phyloP scores from a whole-genome alignment of 2,797 vertebrate species.

The Coracias cyanogaster region DNA sequence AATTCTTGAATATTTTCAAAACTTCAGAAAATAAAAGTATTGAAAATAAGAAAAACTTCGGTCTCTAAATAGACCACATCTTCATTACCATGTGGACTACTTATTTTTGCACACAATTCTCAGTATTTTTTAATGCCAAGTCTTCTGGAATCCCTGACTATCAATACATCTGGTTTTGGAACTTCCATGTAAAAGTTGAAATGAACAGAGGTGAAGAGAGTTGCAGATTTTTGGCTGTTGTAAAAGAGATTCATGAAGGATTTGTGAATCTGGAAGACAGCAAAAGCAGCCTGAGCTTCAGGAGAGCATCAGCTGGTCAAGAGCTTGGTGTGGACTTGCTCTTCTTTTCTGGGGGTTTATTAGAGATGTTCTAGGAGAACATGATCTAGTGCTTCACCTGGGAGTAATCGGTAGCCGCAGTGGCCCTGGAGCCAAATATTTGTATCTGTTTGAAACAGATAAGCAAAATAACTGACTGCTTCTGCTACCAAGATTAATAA shows the following conservation, averaged over 20 bases:
- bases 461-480: background rate
- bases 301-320: background rate
- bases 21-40: background rate
- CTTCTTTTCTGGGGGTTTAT: background rate
- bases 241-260: background rate
- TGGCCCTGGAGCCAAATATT: background rate
- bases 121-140: background rate
- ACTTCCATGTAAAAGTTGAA: background rate
- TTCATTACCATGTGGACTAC: background rate
- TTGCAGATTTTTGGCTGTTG: background rate
- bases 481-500: background rate
- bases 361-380: background rate
- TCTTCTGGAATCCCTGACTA: background rate
- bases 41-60: background rate
- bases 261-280: background rate
- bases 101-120: background rate
- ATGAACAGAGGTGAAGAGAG: background rate
- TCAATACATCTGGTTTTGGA: background rate
- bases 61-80: background rate
- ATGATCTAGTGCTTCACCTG: background rate
- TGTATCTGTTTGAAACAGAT: background rate
- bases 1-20: background rate
- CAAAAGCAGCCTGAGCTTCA: background rate
- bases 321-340: background rate
- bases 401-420: background rate